Conservation (phyloP, 2,113 vertebrate genomes). For the Erinaceus europaeus region DNA sequence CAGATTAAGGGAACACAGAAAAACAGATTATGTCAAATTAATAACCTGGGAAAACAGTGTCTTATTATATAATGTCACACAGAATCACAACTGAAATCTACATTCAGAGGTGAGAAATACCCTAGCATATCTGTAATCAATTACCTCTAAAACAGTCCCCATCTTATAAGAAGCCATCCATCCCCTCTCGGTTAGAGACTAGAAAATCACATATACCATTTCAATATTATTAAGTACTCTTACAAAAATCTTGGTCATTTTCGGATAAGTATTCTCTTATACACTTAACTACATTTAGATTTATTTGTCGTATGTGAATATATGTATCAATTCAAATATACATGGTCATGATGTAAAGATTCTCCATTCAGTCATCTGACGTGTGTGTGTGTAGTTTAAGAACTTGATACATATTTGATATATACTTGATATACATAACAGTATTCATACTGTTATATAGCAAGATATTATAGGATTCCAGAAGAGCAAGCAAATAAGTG, state of each 20-base stretch:
- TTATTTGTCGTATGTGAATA: background rate
- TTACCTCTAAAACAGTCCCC: background rate
- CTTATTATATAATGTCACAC: background rate
- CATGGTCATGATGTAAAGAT: too few species aligned
- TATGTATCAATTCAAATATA: background rate
- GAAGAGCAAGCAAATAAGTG: background rate
- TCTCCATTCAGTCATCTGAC: too few species aligned
- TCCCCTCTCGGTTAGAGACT: background rate
- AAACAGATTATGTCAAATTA: conserved; percentile 6
- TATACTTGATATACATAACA: too few species aligned
- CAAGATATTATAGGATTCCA: background rate
- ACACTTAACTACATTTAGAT: background rate
- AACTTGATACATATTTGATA: too few species aligned
- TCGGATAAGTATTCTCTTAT: background rate
- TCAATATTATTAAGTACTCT: conserved; percentile 9
- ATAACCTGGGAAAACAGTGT: background rate
- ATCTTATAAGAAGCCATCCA: background rate
- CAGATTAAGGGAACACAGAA: conserved; percentile 8
- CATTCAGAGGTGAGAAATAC: background rate
- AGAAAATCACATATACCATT: conserved; percentile 10
- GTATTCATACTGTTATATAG: background rate
- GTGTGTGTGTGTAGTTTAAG: too few species aligned
- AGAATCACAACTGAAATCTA: background rate
- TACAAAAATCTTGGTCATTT: background rate
- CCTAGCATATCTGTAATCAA: background rate